phyloP scores from a whole-genome alignment of 2,888 invertebrate genomes.

The Asteroscopus sphinx region DNA sequence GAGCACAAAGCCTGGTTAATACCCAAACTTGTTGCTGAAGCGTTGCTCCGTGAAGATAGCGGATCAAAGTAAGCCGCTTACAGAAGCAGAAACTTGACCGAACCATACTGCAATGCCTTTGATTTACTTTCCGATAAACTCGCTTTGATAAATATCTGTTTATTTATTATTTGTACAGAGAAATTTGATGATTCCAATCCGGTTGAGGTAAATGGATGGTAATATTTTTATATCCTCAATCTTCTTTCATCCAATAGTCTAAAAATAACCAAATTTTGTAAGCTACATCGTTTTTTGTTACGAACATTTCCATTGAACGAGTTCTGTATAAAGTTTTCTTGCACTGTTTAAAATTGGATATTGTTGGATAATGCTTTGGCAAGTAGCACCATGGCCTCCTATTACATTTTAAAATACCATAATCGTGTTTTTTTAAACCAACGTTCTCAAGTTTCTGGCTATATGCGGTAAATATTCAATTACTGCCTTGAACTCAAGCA shows the following conservation, averaged over 20 bases:
- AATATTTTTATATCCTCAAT: slow-evolving; percentile 47
- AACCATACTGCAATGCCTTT: slow-evolving; percentile 56
- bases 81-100: slow-evolving; percentile 64
- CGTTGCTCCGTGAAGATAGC: slow-evolving; percentile 61
- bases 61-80: slow-evolving; percentile 70
- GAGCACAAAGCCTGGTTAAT: slow-evolving; percentile 57
- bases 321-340: neutral
- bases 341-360: neutral
- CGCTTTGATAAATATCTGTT: slow-evolving; percentile 46
- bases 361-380: neutral
- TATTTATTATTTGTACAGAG: slow-evolving; percentile 50
- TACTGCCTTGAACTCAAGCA: too few relatives aligned
- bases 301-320: neutral
- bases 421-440: neutral
- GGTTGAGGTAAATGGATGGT: slow-evolving; percentile 21
- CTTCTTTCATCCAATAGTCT: neutral
- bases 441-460: neutral
- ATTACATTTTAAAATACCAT: slow-evolving; percentile 10
- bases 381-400: neutral
- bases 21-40: slow-evolving; percentile 64
- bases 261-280: slow-evolving; percentile 18
- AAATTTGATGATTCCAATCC: slow-evolving; percentile 43
- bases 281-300: neutral
- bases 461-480: neutral
- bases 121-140: slow-evolving; percentile 58